Percentiles rank a stretch among this genome's conserved stretches.
These are phyloP conservation scores for Peromyscus leucopus DNA, from an alignment of 2,113 vertebrate genomes.

Conservation along the genomic window DNA sequence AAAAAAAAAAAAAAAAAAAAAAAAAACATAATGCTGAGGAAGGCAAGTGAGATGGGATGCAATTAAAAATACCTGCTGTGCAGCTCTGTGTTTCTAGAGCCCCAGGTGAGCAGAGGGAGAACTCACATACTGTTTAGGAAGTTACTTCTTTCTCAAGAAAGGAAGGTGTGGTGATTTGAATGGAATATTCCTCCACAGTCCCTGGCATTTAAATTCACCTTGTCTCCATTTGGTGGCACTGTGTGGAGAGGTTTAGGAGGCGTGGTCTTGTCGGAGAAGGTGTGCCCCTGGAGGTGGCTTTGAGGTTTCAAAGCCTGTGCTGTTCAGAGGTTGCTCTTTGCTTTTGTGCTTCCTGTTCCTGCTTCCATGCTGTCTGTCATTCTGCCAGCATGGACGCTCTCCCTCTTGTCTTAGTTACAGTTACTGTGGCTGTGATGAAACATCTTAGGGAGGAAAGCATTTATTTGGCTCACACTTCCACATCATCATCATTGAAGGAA, in stretches of 20 bases:
- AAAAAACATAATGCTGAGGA: background rate
- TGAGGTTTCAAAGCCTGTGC: background rate
- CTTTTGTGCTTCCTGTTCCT: too few species aligned
- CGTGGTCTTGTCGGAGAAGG: background rate
- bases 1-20: background rate
- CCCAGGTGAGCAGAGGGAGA: background rate
- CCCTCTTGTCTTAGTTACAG: background rate
- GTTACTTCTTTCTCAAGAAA: background rate
- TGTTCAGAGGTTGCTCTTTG: background rate
- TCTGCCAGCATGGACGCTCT: background rate
- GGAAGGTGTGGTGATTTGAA: background rate
- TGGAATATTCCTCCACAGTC: background rate
- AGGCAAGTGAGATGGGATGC: too few species aligned
- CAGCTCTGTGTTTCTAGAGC: background rate
- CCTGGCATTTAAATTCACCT: background rate
- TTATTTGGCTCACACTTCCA: background rate
- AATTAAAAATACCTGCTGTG: background rate
- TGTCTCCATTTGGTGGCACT: background rate
- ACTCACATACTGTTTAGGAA: background rate
- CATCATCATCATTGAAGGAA: background rate
- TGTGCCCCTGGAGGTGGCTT: background rate
- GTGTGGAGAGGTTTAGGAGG: background rate
- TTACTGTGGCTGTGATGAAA: background rate
- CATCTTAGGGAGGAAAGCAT: background rate
- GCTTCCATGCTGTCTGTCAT: background rate